Conservation (phyloP, 23 tunicate species). For the Styela plicata region DNA sequence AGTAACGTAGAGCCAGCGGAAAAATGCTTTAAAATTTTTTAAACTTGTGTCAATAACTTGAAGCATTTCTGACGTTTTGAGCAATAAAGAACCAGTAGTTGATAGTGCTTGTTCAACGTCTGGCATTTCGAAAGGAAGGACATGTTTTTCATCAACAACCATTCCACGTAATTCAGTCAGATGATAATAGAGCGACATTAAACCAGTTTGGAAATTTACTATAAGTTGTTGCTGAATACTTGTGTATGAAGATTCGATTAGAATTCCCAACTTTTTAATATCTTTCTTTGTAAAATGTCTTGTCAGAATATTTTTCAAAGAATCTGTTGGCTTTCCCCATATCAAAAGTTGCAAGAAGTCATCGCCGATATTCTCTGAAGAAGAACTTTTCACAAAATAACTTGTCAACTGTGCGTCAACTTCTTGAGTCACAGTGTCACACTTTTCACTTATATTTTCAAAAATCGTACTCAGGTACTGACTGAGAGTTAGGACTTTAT, state of each 20-base stretch:
- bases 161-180: conserved; percentile 56
- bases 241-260: conserved; percentile 74
- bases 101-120: conserved; percentile 30
- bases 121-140: not conserved
- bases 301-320: conserved; percentile 35
- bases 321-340: conserved; percentile 81
- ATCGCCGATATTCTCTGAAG: conserved; percentile 70
- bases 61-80: conserved; percentile 69
- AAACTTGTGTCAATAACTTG: conserved; percentile 71
- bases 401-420: conserved; percentile 69
- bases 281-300: conserved; percentile 48
- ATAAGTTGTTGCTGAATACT: conserved; percentile 65
- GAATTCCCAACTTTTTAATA: conserved; percentile 52
- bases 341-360: conserved; percentile 68
- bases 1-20: conserved; percentile 56
- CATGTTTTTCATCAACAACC: not conserved
- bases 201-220: conserved; percentile 67
- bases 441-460: conserved; percentile 62
- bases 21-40: conserved; percentile 65
- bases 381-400: conserved; percentile 44
- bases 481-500: conserved; percentile 27
- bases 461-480: conserved; percentile 41
- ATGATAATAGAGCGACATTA: conserved; percentile 58
- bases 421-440: conserved; percentile 67
- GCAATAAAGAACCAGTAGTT: conserved; percentile 46